Base-by-base conservation (phyloP, 2,888 invertebrate genomes). In the Sericinus montela region DNA sequence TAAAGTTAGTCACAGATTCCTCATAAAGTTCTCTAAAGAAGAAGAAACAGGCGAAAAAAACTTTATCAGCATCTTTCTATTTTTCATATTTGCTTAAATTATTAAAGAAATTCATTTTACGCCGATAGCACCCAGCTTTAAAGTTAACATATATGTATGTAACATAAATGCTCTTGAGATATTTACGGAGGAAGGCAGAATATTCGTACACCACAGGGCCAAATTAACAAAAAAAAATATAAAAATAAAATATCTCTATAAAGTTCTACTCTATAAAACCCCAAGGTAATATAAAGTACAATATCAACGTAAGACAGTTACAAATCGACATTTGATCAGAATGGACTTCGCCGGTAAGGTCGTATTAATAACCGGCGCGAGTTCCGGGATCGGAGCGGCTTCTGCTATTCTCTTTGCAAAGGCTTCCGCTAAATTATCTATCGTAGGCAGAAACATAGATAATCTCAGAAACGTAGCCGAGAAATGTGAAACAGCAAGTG, bases 261-360 rank as follows among this genome's bases (percentile, higher is more conserved):
- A 8, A 40, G 14, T 35, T 28, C 15, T 49, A 45, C 45, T 51
- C 50, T 51, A 14, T 42, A 38, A 13, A 34, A 35, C 28, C 28
- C 28, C 39, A 39, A 43, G 19, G 15, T 3, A 35, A 32, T 45
- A 49, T 40, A 49, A 45, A 16, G 15, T 36, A 49, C 36, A 19
- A 16, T 23, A n/a, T 40, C 28, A 35, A 19, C 23, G 49, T 36
- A 47, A 40, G 37, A 47, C 52, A 65, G 64, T 65, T 28, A 48
- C 32, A 42, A 44, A 37, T 34, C 37, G 53, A 45, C 53, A 46
- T 55, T 61, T 71, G 68, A 66, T 67, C 55, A 63, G 56, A 52
- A 85, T 85, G 85, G 68, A 72, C 60, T 83, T 82, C 63, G 59
- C 58, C 13, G 61, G 72, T 41, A 82, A 82, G 75, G 83, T 85